Evolutionary conservation across 1,140 invertebrate species (phyloP), one percentile per base, ranked within the genome.

Genomic region (Notospermus geniculatus): DNA sequence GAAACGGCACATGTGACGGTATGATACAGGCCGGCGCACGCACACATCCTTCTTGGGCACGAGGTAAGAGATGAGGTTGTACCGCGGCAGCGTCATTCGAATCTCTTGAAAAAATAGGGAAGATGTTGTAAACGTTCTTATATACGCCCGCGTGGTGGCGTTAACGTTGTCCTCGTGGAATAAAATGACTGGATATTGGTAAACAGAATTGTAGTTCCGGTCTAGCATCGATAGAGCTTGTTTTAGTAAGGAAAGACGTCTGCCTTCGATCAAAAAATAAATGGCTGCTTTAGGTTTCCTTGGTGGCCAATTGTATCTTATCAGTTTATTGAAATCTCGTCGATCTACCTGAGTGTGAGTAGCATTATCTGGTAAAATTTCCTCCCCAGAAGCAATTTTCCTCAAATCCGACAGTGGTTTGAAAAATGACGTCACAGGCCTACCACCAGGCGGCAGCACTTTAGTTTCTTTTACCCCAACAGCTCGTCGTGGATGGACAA

Each of bases 1-100:
- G n/a, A 50, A 50, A 9, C 46, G 46, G n/a, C 46, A 50, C 46
- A 50, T 50, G n/a, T 50, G 46, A 5, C 46, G 46, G 25, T 50
- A 50, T 23, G 19, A 19, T 5, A 50, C 25, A 5, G 46, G n/a
- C 5, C 25, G 46, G 9, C 46, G 19, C 5, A 19, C 25, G 46
- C 46, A 50, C 46, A 27, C 19, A 19, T 19, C 46, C 46, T 19
- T 27, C n/a, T 50, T 50, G 5, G 46, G 19, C 19, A 50, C 46
- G 46, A 50, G 46, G n/a, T 50, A 19, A n/a, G 46, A 50, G 9
- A 50, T 27, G n/a, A 19, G 46, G 25, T 23, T 27, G 46, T 23
- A 19, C 4, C 46, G 46, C n/a, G 46, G 46, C n/a, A 50, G n/a
- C 4, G 46, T 36, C 32, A 36, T 36, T 15, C 15, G 5, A 36